phyloP scores from a whole-genome alignment of 2,888 invertebrate species.

The Drosophila neonasuta region DNA sequence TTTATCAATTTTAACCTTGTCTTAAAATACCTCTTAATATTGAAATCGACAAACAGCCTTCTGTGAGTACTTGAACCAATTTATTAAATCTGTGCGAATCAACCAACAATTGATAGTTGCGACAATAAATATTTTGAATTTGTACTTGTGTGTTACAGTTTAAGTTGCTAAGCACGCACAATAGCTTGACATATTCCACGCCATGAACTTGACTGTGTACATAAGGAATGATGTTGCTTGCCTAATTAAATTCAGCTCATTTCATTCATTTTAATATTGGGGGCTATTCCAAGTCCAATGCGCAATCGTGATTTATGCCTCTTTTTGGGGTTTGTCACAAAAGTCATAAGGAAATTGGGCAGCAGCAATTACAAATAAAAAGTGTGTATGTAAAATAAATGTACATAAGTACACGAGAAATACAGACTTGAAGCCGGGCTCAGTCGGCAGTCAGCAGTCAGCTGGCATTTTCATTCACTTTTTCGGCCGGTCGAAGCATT shows the following conservation, averaged over 20 bases:
- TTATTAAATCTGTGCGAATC: constrained; percentile 3
- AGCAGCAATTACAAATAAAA: constrained; percentile 22
- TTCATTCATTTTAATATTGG: constrained; percentile 9
- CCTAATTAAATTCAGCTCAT: constrained; percentile 58
- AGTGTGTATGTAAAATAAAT: neutral
- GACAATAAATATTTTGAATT: constrained; percentile 4
- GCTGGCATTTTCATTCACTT: constrained; percentile 41
- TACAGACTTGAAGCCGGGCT: constrained; percentile 31
- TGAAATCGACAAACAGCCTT: constrained; percentile 16
- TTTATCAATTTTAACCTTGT: constrained; percentile 31
- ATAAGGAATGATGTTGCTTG: constrained; percentile 41
- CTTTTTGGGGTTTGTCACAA: constrained; percentile 34
- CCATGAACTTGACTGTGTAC: constrained; percentile 58
- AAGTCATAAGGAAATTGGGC: constrained; percentile 48
- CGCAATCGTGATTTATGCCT: constrained; percentile 15
- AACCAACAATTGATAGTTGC: neutral
- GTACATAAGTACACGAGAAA: constrained; percentile 6
- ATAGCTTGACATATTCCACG: constrained; percentile 41
- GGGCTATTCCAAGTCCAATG: neutral
- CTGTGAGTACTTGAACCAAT: constrained; percentile 19
- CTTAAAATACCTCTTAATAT: constrained; percentile 16
- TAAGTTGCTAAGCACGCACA: constrained; percentile 37
- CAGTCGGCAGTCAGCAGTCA: constrained; percentile 18
- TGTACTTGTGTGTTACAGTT: constrained; percentile 16
- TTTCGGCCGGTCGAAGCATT: constrained; percentile 41